Evolutionary conservation across 1,140 invertebrate genomes (phyloP).

Genomic region (Drosophila carrolli): DNA sequence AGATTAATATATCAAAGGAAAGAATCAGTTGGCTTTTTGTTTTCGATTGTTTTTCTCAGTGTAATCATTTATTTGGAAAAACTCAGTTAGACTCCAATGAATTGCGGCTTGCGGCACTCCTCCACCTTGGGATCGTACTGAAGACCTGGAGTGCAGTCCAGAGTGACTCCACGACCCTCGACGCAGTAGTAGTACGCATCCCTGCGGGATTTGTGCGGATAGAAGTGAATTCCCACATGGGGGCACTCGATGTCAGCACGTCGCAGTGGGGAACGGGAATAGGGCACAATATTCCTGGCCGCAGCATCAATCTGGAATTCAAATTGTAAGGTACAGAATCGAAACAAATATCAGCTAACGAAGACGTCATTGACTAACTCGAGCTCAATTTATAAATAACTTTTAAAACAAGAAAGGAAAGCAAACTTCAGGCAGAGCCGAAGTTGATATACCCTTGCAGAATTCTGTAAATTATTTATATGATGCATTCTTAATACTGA

Average conservation of each 20-base stretch:
- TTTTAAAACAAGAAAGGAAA: too few species aligned
- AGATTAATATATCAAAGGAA: too few species aligned
- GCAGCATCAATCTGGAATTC: constrained; percentile 31
- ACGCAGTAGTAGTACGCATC: constrained; percentile 75
- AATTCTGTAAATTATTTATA: too few species aligned
- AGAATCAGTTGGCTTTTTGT: too few species aligned
- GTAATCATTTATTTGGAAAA: constrained; percentile 6
- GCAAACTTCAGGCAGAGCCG: too few species aligned
- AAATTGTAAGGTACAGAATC: too few species aligned
- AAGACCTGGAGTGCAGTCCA: constrained; percentile 78
- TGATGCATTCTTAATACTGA: too few species aligned
- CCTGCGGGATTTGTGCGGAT: constrained; percentile 53
- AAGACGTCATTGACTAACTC: too few species aligned
- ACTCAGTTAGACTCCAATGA: constrained; percentile 13
- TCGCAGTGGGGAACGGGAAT: constrained; percentile 59
- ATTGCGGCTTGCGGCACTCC: constrained; percentile 62
- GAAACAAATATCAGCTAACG: too few species aligned
- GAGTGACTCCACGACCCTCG: constrained; percentile 62
- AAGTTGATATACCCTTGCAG: too few species aligned
- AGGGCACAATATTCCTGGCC: constrained; percentile 63
- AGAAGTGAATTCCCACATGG: constrained; percentile 50
- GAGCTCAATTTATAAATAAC: too few species aligned
- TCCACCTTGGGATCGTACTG: constrained; percentile 52
- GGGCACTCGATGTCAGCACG: constrained; percentile 74
- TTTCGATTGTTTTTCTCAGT: background rate